phyloP scores from a whole-genome alignment of 2,113 vertebrate genomes.

The Bambusicola thoracicus region DNA sequence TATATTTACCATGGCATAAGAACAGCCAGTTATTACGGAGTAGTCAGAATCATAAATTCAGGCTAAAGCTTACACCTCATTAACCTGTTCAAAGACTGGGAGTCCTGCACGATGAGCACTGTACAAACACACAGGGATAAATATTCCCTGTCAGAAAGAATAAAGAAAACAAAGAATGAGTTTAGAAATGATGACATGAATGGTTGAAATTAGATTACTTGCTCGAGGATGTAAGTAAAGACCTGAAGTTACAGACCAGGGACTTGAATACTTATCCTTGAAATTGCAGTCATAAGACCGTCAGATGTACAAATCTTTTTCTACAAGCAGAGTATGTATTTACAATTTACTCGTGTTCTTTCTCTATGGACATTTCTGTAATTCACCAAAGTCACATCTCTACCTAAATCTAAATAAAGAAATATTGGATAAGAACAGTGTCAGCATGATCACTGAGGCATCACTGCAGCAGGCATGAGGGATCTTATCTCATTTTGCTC shows the following conservation, averaged over 20 bases:
- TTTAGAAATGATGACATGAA: background rate
- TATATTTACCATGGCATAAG: background rate
- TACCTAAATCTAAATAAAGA: background rate
- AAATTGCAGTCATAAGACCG: background rate
- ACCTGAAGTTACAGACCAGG: fast-evolving
- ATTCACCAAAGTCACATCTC: fast-evolving
- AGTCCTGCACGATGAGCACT: background rate
- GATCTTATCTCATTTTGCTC: background rate
- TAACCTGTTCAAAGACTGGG: constrained; percentile 27
- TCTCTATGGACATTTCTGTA: background rate
- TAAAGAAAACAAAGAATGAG: constrained; percentile 6
- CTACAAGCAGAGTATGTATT: background rate
- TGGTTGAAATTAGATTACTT: background rate
- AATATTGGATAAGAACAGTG: background rate
- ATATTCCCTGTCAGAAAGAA: constrained; percentile 1
- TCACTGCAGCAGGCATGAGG: background rate
- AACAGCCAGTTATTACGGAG: background rate
- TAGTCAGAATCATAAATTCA: constrained; percentile 18
- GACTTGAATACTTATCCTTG: background rate
- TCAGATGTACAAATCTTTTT: background rate
- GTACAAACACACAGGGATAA: constrained; percentile 1
- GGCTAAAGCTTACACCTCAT: constrained; percentile 35
- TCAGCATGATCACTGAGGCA: background rate
- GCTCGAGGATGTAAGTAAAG: background rate
- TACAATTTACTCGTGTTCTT: background rate